phyloP scores from a whole-genome alignment of 2,888 invertebrate genomes.

The Seira musarum region DNA sequence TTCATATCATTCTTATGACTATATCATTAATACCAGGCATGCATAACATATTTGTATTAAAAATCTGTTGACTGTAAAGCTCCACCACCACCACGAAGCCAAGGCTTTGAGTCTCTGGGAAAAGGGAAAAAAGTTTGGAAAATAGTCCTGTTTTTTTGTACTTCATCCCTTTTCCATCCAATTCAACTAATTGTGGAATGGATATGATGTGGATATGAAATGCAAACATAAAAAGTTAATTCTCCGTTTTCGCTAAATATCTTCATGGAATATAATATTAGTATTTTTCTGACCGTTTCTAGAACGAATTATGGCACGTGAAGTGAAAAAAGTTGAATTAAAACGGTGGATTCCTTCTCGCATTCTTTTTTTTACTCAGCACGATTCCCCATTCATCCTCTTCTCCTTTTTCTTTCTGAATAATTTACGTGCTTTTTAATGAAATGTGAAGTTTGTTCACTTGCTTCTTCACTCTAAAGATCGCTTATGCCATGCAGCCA shows the following conservation, averaged over 20 bases:
- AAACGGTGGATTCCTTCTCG: slow-evolving; percentile 20
- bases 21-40: slow-evolving; percentile 55
- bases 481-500: too few relatives aligned
- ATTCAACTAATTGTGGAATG: background rate
- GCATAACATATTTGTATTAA: slow-evolving; percentile 16
- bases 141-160: background rate
- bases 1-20: slow-evolving; percentile 57
- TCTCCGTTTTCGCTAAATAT: background rate
- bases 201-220: background rate
- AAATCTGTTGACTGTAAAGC: slow-evolving; percentile 18
- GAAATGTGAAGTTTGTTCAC: slow-evolving; percentile 26
- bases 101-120: background rate
- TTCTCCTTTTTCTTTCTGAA: slow-evolving; percentile 14
- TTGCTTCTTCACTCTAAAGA: too few relatives aligned
- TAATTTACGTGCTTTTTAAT: slow-evolving; percentile 28
- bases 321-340: slow-evolving; percentile 42
- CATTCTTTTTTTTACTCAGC: slow-evolving; percentile 1
- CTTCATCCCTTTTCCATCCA: background rate
- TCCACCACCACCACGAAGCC: background rate
- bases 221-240: slow-evolving; percentile 16
- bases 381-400: slow-evolving; percentile 5
- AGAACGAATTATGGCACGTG: slow-evolving; percentile 53
- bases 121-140: background rate
- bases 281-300: slow-evolving; percentile 43
- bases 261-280: slow-evolving; percentile 8